These are phyloP conservation scores for Myrmecophaga tridactyla DNA, from an alignment of 2,113 vertebrate species.

Conservation along the genomic window DNA sequence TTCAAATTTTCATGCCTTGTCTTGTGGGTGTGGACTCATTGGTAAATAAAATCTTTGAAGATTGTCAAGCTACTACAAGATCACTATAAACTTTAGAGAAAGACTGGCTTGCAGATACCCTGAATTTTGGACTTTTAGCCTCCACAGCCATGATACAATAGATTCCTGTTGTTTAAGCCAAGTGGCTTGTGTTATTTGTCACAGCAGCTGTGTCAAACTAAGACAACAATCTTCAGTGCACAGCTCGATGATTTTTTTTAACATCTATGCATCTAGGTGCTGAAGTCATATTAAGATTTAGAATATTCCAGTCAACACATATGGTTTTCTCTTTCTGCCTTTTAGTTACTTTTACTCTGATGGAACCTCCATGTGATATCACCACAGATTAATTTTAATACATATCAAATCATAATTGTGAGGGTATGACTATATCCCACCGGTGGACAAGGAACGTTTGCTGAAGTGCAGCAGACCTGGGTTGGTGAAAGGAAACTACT, in stretches of 20 bases:
- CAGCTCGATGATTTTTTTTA: neutral
- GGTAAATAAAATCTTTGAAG: too few relatives aligned
- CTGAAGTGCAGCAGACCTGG: neutral
- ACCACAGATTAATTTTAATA: neutral
- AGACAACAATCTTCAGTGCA: neutral
- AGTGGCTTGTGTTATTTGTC: too few relatives aligned
- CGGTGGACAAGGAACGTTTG: neutral
- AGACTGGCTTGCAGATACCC: too few relatives aligned
- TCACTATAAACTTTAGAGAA: too few relatives aligned
- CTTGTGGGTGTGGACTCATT: too few relatives aligned
- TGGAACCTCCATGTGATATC: neutral
- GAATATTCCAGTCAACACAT: neutral
- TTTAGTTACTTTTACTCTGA: neutral
- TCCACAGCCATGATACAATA: too few relatives aligned
- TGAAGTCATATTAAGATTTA: neutral
- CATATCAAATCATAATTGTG: neutral
- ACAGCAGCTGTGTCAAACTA: too few relatives aligned
- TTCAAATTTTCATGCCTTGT: too few relatives aligned
- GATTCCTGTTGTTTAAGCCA: too few relatives aligned
- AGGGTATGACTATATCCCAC: neutral
- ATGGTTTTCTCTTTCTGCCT: neutral
- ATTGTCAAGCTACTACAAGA: too few relatives aligned
- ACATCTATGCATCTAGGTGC: neutral
- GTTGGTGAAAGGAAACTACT: neutral
- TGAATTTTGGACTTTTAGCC: too few relatives aligned